phyloP scores from a whole-genome alignment of 2,797 vertebrate species.

The Denticeps clupeoides region DNA sequence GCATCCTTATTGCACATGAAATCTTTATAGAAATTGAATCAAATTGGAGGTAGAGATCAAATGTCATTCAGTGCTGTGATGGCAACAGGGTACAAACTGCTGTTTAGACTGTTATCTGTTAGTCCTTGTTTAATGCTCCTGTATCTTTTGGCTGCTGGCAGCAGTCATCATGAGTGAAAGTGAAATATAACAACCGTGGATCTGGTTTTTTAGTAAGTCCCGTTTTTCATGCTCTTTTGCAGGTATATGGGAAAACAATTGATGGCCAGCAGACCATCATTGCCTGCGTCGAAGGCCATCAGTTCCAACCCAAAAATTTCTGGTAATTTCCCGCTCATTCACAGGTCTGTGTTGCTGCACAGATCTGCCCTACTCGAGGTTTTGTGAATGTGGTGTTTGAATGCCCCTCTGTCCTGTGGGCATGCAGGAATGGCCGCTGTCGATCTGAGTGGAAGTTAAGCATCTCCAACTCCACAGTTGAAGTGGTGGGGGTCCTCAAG shows the following conservation, averaged over 20 bases:
- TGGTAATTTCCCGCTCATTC: slow-evolving; percentile 69
- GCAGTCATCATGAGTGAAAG: not conserved
- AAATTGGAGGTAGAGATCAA: too few species aligned
- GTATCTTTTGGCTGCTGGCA: too few species aligned
- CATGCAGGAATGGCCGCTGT: slow-evolving; percentile 81
- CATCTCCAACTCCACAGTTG: slow-evolving; percentile 70
- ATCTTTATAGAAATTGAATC: too few species aligned
- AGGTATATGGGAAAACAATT: slow-evolving; percentile 91
- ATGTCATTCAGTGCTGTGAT: too few species aligned
- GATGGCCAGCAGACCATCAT: slow-evolving; percentile 91
- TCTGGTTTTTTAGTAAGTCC: not conserved
- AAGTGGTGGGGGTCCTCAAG: slow-evolving; percentile 82
- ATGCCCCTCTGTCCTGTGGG: slow-evolving; percentile 8
- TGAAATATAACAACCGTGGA: not conserved
- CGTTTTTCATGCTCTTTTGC: slow-evolving; percentile 15
- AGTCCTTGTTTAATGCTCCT: too few species aligned
- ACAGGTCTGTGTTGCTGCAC: not conserved
- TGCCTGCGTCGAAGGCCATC: slow-evolving; percentile 89
- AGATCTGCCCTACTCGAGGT: not conserved
- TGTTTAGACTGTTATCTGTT: too few species aligned
- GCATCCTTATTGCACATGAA: too few species aligned
- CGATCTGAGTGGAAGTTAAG: slow-evolving; percentile 92
- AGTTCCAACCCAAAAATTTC: slow-evolving; percentile 93
- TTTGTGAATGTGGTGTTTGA: not conserved
- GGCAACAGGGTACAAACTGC: too few species aligned